Evolutionary conservation across 2,797 vertebrate genomes (phyloP), one percentile per base, ranked within the genome.

Genomic region (Chromobotia macracanthus): DNA sequence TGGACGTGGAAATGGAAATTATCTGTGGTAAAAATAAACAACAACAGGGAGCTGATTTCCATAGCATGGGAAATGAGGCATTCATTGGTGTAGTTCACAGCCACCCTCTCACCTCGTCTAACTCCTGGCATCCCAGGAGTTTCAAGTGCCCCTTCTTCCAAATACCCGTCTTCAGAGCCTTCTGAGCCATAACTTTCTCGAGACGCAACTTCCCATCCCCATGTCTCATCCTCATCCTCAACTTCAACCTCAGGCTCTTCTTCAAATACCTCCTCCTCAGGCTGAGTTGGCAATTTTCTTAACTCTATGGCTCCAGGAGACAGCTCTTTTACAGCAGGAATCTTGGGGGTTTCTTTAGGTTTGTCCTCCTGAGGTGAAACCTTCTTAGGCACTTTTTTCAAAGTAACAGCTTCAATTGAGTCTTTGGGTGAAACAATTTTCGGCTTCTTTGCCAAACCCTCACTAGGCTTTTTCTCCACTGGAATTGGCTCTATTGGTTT

Each of bases 21-120:
- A 91, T 89, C 89, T 76, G 77, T 79, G 85, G 82, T 79, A 89
- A 87, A 87, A 89, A 83, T 85, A 89, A 80, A 67, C 73, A 84
- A 77, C 19, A 67, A 76, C 4, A 71, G 19, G 56, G 56, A 2
- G 69, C 82, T 89, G 86, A 74, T 83, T 89, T 78, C 87, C 86
- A 87, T 81, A 85, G 88, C 84, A 87, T 80, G 85, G 75, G 73
- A 71, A 77, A 84, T 75, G 86, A 89, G 69, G 77, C 75, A 85
- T 64, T 85, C 89, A 76, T 25, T 90, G 86, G 88, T 90, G 87
- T 87, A 83, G 90, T 88, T 87, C 84, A 85, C 80, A 83, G 83
- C 80, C 81, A 87, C 89, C 90, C 87, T 93, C 95, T 97, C 96
- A 97, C 95, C 96, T 96, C 89, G 87, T 89, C 91, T 91, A 83